Conservation (phyloP, 1,140 invertebrate genomes). For the Leptopilina clavipes region DNA sequence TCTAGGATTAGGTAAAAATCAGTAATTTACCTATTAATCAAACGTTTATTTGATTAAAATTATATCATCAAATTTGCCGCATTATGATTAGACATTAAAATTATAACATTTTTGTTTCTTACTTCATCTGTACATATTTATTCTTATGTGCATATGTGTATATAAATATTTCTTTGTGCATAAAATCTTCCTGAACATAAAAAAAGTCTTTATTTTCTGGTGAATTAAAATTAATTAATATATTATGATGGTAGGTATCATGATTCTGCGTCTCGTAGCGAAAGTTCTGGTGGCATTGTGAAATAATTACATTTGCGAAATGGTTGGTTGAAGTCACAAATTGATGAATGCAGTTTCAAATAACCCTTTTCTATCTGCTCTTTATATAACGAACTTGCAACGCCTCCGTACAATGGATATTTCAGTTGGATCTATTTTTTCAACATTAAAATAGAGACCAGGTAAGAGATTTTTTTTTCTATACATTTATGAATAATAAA, state of each 20-base stretch:
- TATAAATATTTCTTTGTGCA: slow-evolving; percentile 46
- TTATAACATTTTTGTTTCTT: neutral
- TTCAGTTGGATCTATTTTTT: slow-evolving; percentile 48
- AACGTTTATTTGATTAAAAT: neutral
- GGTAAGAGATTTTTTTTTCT: too few species aligned
- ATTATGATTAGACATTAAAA: neutral
- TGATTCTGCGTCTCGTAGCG: slow-evolving; percentile 43
- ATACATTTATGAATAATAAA: too few species aligned
- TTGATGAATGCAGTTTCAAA: slow-evolving; percentile 45
- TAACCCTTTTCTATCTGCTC: slow-evolving; percentile 51
- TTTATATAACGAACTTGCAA: slow-evolving; percentile 51
- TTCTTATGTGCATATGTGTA: slow-evolving; percentile 52
- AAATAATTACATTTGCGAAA: slow-evolving; percentile 53
- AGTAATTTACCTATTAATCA: neutral
- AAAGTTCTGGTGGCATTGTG: slow-evolving; percentile 54
- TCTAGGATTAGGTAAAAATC: neutral
- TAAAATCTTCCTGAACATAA: slow-evolving; percentile 40
- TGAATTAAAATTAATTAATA: slow-evolving; percentile 11
- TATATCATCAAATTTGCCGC: neutral
- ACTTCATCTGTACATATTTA: slow-evolving; percentile 40
- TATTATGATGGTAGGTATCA: too few species aligned
- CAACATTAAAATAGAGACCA: too few species aligned
- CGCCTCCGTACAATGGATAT: slow-evolving; percentile 51
- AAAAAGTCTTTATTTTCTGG: slow-evolving; percentile 13
- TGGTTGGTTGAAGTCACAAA: slow-evolving; percentile 51